Base-by-base conservation (phyloP, 2,113 vertebrate species). In the Neomonachus schauinslandi region DNA sequence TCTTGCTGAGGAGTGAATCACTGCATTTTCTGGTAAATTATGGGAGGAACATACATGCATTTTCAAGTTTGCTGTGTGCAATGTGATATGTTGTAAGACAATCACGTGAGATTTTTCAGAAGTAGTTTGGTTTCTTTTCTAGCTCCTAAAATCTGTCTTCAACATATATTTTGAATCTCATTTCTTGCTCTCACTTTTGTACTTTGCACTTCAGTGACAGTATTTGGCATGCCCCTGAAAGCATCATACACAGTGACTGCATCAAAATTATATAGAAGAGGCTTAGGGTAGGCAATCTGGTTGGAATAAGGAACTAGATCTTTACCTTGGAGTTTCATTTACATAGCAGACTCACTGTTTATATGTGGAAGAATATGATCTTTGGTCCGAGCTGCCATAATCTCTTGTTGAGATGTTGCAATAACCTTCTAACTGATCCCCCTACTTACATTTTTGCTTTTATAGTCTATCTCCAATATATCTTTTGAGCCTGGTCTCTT, bases 1-100 rank as follows among this genome's bases (percentile, higher is more conserved):
- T 85, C 51, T 94, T 84, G 16, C 59, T 89, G 92, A 86, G 81
- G 28, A 61, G 11, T 92, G 89, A 94, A 53, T 96, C 87, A 94
- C 28, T 76, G 76, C 31, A 12, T 82, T 96, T 97, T 88, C 10
- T 92, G 42, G 15, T 96, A n/a, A 69, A 76, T 59, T 91, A 69
- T 57, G 16, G 80, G 12, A 92, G 57, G 22, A 80, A 94, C 91
- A 92, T 81, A 49, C 67, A n/a, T 88, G 33, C 6, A 61, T 89
- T 57, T 88, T 85, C 19, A 95, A 72, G 57, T 92, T 80, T 92
- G 26, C 49, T 59, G 26, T n/a, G 26, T 95, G 53, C 42, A 94
- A 18, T 82, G 49, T 39, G 82, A 39, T 31, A 59, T 19, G 5
- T 51, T 57, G 24, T 84, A 89, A 90, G 80, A 61, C 14, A 67